These are phyloP conservation scores for Volucella inanis DNA, from an alignment of 2,888 invertebrate genomes.

Conservation along the genomic window DNA sequence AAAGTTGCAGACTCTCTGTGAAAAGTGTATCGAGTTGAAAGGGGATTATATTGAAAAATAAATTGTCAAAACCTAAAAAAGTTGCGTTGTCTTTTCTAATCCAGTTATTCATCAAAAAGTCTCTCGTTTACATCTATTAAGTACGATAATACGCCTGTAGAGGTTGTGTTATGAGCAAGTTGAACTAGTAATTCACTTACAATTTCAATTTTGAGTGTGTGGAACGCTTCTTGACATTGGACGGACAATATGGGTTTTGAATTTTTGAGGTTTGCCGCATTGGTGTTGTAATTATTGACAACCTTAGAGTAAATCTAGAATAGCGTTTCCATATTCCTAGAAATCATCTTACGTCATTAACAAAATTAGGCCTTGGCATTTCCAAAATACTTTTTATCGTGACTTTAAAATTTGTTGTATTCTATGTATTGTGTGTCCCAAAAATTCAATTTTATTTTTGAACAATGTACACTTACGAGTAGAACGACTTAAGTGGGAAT, in stretches of 20 bases:
- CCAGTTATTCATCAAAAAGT: too few relatives aligned
- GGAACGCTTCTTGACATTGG: constrained; percentile 30
- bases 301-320: not conserved
- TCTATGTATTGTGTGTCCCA: constrained; percentile 34
- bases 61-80: too few relatives aligned
- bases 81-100: too few relatives aligned
- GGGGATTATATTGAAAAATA: too few relatives aligned
- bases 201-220: constrained; percentile 55
- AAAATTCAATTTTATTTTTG: constrained; percentile 54
- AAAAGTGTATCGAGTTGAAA: too few relatives aligned
- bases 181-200: constrained; percentile 9
- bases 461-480: constrained; percentile 66
- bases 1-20: too few relatives aligned
- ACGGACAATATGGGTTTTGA: too few relatives aligned
- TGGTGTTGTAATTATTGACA: constrained; percentile 49
- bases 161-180: constrained; percentile 5
- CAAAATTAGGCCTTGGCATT: constrained; percentile 43
- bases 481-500: constrained; percentile 44
- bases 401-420: constrained; percentile 55
- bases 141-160: constrained; percentile 6
- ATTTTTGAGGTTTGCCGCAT: too few relatives aligned
- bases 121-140: too few relatives aligned
- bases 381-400: constrained; percentile 49
- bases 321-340: constrained; percentile 66
- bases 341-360: constrained; percentile 52